Conservation (phyloP, 2,888 invertebrate genomes). For the Crossocerus cetratus region DNA sequence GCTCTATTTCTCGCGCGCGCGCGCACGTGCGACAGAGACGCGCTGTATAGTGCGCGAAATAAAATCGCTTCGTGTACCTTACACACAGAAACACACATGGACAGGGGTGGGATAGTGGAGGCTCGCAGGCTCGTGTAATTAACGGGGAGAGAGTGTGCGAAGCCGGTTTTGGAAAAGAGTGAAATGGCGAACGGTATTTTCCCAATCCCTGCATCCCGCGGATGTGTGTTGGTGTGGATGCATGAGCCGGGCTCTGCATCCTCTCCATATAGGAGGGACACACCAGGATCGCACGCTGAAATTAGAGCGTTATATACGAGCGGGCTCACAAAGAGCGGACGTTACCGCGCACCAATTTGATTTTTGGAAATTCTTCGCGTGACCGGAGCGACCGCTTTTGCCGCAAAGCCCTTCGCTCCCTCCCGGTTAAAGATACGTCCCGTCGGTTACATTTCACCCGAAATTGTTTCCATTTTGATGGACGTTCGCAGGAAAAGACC, state of each 20-base stretch:
- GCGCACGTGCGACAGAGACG: not conserved
- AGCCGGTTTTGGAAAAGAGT: not conserved
- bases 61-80: not conserved
- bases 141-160: not conserved
- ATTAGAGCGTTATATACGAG: not conserved
- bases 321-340: not conserved
- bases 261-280: not conserved
- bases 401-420: slow-evolving; percentile 23
- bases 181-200: slow-evolving; percentile 2
- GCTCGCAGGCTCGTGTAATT: not conserved
- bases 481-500: slow-evolving; percentile 36
- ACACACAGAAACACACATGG: not conserved
- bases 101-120: not conserved
- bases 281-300: not conserved
- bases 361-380: slow-evolving; percentile 50
- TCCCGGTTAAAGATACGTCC: slow-evolving; percentile 36
- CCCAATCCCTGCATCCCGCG: not conserved
- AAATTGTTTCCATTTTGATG: slow-evolving; percentile 56
- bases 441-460: slow-evolving; percentile 39
- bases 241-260: no score
- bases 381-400: slow-evolving; percentile 33
- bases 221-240: no score
- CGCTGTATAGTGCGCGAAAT: not conserved
- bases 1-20: not conserved
- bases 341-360: slow-evolving; percentile 38